Base-by-base conservation (phyloP, 64 coral and sea anemone genomes). In the Catalaphyllia jardinei region DNA sequence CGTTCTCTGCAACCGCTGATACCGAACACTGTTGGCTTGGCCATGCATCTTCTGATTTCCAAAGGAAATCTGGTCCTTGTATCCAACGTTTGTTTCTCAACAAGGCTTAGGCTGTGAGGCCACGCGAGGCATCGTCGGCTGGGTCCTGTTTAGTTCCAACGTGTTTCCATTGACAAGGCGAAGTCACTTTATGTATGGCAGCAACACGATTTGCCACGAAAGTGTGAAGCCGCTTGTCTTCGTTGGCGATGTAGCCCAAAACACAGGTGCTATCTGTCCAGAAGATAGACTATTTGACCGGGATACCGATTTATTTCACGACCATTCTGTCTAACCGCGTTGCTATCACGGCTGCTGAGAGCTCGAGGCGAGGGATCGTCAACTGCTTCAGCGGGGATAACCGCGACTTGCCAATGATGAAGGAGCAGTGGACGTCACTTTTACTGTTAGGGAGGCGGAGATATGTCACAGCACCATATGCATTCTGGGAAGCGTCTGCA, bases 31-130 rank as follows among this genome's bases (percentile, higher is more conserved):
- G 72, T 35, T 88, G 86, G 25, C 22, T 81, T 55, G 88, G 88
- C 88, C 88, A 89, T 22, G 49, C 62, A 7, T 18, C 19, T 73
- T 89, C 77, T 19, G 46, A 62, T 80, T 81, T 80, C 88, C 88
- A 80, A 50, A 89, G 77, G 67, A 80, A 89, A 17, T 50, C 67
- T 14, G 88, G 77, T 46, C 88, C 88, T 42, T 2, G 51, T 24
- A 73, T 10, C 88, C 88, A 80, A 55, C 77, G 88, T 27, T 89
- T 49, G 64, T 73, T 81, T 24, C 81, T 81, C 18, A 80, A 24
- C 25, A 79, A 79, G 15, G 38, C 85, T 39, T 71, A 52, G 4
- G 87, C 50, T 19, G 87, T 64, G 31, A 62, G 42, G 16, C 74
- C 83, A 46, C 83, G 49, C 19, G 65, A 86, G 67, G 83, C 65